These are phyloP conservation scores for Platichthys stellatus DNA, from an alignment of 2,113 vertebrate species.

Conservation along the genomic window DNA sequence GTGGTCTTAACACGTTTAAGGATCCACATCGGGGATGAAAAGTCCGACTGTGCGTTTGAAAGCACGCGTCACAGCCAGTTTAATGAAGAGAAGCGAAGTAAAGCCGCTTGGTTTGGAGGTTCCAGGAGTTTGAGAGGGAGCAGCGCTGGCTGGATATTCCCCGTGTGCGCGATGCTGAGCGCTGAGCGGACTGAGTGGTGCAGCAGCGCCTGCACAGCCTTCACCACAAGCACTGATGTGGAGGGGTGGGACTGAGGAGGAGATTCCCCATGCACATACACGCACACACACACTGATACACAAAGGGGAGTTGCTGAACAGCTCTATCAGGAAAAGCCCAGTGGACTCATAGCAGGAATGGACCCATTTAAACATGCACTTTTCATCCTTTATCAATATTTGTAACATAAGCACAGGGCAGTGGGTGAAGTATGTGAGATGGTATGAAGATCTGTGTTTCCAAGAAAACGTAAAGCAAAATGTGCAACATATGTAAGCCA, in stretches of 20 bases:
- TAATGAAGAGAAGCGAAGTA: background rate
- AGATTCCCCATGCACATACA: conserved; percentile 52
- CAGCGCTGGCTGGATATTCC: conserved; percentile 13
- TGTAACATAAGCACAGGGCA: background rate
- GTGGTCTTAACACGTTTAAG: conserved; percentile 6
- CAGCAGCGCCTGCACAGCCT: conserved; percentile 54
- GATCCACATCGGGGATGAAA: conserved; percentile 74
- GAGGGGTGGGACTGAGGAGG: conserved; percentile 69
- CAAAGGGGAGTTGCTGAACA: background rate
- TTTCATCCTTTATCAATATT: too few species aligned
- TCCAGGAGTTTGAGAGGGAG: background rate
- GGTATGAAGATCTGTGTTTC: background rate
- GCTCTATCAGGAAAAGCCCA: background rate
- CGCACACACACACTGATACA: background rate
- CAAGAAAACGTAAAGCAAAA: background rate
- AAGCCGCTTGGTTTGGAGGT: background rate
- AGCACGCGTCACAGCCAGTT: conserved; percentile 12
- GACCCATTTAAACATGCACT: background rate
- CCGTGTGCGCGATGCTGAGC: conserved; percentile 39
- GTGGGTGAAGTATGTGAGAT: background rate
- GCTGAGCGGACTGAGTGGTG: conserved; percentile 49
- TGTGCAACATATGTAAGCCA: too few species aligned
- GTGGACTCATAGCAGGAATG: background rate
- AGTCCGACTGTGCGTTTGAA: conserved; percentile 2
- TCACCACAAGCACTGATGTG: conserved; percentile 48